Evolutionary conservation across 2,888 invertebrate species (phyloP).

Genomic region (Patella ulyssiponensis): DNA sequence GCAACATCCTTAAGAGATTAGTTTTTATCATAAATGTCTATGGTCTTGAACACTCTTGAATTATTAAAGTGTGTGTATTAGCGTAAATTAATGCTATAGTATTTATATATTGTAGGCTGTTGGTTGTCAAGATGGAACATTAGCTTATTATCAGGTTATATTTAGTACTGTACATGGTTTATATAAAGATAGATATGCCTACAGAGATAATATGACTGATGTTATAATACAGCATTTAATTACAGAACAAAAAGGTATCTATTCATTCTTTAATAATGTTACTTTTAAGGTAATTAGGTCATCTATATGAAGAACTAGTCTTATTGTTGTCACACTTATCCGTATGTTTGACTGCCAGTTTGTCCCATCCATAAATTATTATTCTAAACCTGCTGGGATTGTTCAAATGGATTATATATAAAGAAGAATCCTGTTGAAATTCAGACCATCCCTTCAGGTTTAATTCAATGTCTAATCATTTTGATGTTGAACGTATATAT

Average conservation of each 20-base stretch:
- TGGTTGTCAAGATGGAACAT: constrained; percentile 96
- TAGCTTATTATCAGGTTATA: constrained; percentile 91
- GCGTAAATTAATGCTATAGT: no score
- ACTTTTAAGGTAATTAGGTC: neutral
- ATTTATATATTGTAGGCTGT: constrained; percentile 59
- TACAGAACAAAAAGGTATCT: constrained; percentile 80
- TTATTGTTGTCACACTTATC: neutral
- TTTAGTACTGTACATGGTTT: constrained; percentile 96
- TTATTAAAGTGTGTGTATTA: no score
- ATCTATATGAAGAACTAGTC: neutral
- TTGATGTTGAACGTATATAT: no score
- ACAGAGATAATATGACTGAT: constrained; percentile 98
- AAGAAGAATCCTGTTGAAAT: no score
- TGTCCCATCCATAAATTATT: no score
- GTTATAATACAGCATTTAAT: constrained; percentile 95
- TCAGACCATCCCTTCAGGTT: no score
- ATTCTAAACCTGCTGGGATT: no score
- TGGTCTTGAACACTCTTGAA: no score
- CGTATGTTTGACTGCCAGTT: neutral
- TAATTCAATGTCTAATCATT: no score
- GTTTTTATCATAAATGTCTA: no score
- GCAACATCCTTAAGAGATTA: no score
- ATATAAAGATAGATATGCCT: constrained; percentile 92
- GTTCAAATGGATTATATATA: no score
- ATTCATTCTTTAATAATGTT: neutral